Conservation (phyloP, 2,797 vertebrate species). For the Rachycentron canadum region DNA sequence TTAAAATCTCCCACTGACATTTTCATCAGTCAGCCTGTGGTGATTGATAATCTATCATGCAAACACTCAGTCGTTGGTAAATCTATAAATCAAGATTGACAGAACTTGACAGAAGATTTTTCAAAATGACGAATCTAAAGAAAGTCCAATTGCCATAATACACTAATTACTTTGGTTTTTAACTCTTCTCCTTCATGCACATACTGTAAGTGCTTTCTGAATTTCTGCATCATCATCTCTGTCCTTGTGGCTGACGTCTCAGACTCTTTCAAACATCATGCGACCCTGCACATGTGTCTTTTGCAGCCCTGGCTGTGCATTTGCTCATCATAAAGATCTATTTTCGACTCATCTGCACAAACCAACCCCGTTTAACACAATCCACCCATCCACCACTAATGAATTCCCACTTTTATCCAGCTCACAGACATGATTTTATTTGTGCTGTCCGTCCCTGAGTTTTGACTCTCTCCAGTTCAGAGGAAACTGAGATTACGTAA, state of each 20-base stretch:
- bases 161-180: background rate
- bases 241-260: background rate
- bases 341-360: background rate
- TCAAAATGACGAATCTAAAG: background rate
- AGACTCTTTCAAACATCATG: background rate
- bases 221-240: background rate
- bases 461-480: constrained; percentile 60
- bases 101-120: background rate
- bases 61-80: background rate
- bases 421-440: background rate
- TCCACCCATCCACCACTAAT: background rate
- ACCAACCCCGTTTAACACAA: constrained; percentile 4
- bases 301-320: background rate
- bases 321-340: background rate
- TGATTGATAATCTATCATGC: background rate
- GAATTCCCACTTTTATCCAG: background rate
- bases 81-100: background rate
- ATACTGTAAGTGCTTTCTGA: background rate
- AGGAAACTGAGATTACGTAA: constrained; percentile 74
- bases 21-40: background rate
- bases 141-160: background rate
- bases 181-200: background rate
- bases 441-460: constrained; percentile 12
- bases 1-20: background rate
- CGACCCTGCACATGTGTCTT: background rate